Base-by-base conservation (phyloP, 2,888 invertebrate genomes). In the Gortyna flavago region DNA sequence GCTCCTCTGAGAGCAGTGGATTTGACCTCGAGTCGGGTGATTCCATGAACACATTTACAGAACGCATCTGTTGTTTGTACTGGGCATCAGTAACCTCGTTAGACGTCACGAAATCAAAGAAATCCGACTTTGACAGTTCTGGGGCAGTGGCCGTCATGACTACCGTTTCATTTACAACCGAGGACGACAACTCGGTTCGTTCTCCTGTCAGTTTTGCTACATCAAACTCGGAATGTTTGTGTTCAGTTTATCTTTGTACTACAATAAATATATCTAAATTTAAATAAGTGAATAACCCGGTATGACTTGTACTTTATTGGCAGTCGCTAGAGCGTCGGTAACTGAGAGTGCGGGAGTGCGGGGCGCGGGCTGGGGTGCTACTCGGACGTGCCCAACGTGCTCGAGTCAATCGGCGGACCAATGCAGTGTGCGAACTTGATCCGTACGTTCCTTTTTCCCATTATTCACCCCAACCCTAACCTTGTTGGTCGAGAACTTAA, bases 31-130 rank as follows among this genome's bases (percentile, higher is more conserved):
- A 96, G 88, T 96, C 97, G 57, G 97, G 97, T 85, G 97, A 97
- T 94, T 97, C 97, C 93, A 97, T 96, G 95, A 97, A 97, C 89
- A 97, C 97, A 94, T 97, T 97, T 83, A 97, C 97, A 84, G 97
- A 97, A 85, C 97, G 97, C 97, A 97, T 97, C 93, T 97, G 97
- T 93, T 97, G 97, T 91, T 97, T 97, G 93, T 97, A 97, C 91
- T 97, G 97, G 69, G 97, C 97, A 94, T 98, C 98, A 91, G 97
- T 97, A 91, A 98, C 97, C 90, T 98, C 98, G 80, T 98, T 98
- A 68, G 98, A 98, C 74, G 98, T 98, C 84, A 98, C 98, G 95
- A 98, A 98, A 96, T 98, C 98, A 96, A 98, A 98, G 97, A 98
- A 98, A 96, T 98, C 98, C 88, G 98, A 98, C 96, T 98, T 98